Conservation (phyloP, 2,888 invertebrate genomes). For the Thysanoteuthis rhombus region DNA sequence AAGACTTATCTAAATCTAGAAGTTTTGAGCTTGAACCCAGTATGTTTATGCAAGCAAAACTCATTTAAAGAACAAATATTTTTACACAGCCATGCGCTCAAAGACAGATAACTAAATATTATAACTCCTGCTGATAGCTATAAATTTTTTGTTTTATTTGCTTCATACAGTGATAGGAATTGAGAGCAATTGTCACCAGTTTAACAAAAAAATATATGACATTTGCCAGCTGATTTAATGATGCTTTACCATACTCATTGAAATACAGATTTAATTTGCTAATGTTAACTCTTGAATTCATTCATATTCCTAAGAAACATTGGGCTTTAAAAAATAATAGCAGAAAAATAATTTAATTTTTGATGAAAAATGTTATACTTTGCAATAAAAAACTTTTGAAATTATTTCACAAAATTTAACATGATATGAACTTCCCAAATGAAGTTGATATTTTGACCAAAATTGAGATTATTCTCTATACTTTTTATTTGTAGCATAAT, state of each 20-base stretch:
- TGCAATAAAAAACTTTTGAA: neutral
- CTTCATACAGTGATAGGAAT: neutral
- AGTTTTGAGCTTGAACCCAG: neutral
- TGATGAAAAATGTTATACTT: too few species aligned
- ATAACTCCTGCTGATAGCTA: neutral
- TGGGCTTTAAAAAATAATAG: too few species aligned
- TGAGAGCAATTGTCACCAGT: neutral
- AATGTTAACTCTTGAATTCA: too few species aligned
- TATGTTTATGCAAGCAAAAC: neutral
- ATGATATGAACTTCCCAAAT: too few species aligned
- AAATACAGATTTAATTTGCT: too few species aligned
- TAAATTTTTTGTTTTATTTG: neutral
- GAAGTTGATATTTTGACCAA: too few species aligned
- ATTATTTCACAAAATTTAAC: neutral
- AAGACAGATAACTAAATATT: neutral
- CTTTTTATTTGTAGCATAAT: too few species aligned
- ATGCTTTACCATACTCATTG: too few species aligned
- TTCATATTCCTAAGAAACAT: too few species aligned
- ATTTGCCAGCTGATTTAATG: too few species aligned
- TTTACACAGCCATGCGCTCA: neutral
- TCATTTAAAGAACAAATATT: neutral
- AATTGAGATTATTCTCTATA: too few species aligned
- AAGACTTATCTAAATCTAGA: neutral
- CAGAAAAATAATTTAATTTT: too few species aligned
- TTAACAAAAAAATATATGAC: neutral